Percentiles rank a stretch among this genome's conserved stretches.
Evolutionary conservation across 2,797 vertebrate genomes (phyloP).

Genomic region (Gallinago stenura): DNA sequence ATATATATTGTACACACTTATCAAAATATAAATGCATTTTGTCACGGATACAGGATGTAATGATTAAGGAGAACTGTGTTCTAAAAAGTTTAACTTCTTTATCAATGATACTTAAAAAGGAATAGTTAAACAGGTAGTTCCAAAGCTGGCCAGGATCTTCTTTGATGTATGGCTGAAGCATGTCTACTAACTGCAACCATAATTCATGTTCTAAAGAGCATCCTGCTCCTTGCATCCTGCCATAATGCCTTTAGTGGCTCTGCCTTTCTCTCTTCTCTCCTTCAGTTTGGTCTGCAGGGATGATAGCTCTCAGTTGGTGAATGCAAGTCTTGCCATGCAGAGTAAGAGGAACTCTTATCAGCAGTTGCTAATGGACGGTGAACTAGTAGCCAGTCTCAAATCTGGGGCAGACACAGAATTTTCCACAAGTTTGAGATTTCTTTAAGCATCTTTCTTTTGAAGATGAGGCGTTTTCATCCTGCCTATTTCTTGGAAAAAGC

Average conservation of each 20-base stretch:
- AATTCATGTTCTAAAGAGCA: background rate
- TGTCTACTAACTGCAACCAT: background rate
- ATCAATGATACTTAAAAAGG: background rate
- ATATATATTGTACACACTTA: background rate
- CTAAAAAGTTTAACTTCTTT: background rate
- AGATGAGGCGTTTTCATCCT: background rate
- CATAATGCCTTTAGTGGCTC: background rate
- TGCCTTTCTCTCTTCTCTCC: background rate
- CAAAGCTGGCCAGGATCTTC: background rate
- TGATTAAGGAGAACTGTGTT: background rate
- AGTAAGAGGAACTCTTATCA: background rate
- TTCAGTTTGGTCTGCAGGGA: background rate
- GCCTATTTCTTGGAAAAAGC: background rate
- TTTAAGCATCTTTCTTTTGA: background rate
- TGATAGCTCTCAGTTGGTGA: background rate
- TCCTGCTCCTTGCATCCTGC: background rate
- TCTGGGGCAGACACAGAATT: background rate
- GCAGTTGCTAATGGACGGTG: background rate
- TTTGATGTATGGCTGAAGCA: background rate
- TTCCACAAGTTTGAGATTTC: background rate
- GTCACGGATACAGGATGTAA: background rate
- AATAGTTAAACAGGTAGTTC: constrained; percentile 17
- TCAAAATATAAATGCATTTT: background rate
- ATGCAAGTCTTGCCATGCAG: background rate
- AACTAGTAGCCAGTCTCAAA: background rate